Evolutionary conservation across 2,113 vertebrate species (phyloP), one percentile per base, ranked within the genome.

Genomic region (Passer domesticus): DNA sequence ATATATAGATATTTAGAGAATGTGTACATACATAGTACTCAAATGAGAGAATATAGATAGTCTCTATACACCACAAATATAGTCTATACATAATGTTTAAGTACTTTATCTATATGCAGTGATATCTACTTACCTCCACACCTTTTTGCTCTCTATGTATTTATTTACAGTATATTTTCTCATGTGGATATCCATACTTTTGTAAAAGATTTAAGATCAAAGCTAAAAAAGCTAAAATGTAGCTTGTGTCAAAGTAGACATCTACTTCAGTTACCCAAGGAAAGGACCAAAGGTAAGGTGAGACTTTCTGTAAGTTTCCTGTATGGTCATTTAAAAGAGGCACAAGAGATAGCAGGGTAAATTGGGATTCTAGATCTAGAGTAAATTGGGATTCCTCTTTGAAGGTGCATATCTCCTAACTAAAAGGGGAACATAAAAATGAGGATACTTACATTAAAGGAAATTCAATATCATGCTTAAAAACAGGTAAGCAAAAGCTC

Each of bases 71-170:
- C 3, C 13, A n/a, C 23, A 46, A 31, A 70, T 39, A 49, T 3
- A 68, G 24, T 21, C 8, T 33, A 22, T 5, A 19, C 19, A n/a
- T 7, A 33, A 7, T 18, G 7, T 27, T 30, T 23, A 49, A 73
- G 31, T 64, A 35, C 2, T 33, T 46, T 47, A 18, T 17, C 15
- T 47, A n/a, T 47, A 33, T 66, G 52, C 3, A 52, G 23, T 15
- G 15, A 59, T 5, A 50, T 2, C 13, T 49, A 37, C 52, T 41
- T 67, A 49, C 20, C 7, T 59, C 35, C 15, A 8, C 5, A 43
- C 1, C 2, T 10, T 72, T 53, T 39, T 0, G 0, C 2, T 25
- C 7, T 46, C 52, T 63, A 4, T 46, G 6, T 31, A 25, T 41
- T 70, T 11, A 41, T 82, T 85, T 56, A 41, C 15, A 64, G 21